phyloP scores from a whole-genome alignment of 2,888 invertebrate species.

The Zaprionus obscuricornis region DNA sequence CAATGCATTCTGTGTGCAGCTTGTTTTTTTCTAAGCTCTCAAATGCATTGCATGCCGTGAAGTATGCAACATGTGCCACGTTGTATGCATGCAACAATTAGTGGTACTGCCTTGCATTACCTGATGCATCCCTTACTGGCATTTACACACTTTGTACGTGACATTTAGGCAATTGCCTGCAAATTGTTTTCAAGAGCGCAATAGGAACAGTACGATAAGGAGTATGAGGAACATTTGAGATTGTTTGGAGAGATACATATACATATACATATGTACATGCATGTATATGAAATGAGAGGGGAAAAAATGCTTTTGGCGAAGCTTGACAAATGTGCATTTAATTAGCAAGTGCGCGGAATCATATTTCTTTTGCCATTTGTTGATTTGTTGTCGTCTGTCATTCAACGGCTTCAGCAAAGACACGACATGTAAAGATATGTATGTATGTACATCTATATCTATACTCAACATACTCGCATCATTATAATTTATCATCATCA shows the following conservation, averaged over 20 bases:
- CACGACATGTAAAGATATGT: slow-evolving; percentile 15
- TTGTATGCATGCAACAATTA: slow-evolving; percentile 63
- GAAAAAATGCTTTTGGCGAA: slow-evolving; percentile 39
- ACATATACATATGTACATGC: too few species aligned
- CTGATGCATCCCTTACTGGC: slow-evolving; percentile 39
- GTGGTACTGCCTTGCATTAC: slow-evolving; percentile 31
- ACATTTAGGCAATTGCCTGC: slow-evolving; percentile 69
- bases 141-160: slow-evolving; percentile 69
- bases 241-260: too few species aligned
- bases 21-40: too few species aligned
- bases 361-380: slow-evolving; percentile 20
- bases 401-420: slow-evolving; percentile 54
- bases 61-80: slow-evolving; percentile 47
- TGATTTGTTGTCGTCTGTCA: slow-evolving; percentile 18
- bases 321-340: slow-evolving; percentile 74
- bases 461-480: too few species aligned
- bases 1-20: too few species aligned
- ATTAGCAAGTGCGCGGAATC: slow-evolving; percentile 56
- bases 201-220: neutral
- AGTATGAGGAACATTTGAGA: too few species aligned
- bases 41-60: slow-evolving; percentile 19
- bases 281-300: too few species aligned
- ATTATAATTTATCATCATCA: slow-evolving; percentile 20
- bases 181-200: slow-evolving; percentile 53
- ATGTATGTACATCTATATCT: neutral